phyloP scores from a whole-genome alignment of 2,888 invertebrate genomes.

The Drosophila niveifrons region DNA sequence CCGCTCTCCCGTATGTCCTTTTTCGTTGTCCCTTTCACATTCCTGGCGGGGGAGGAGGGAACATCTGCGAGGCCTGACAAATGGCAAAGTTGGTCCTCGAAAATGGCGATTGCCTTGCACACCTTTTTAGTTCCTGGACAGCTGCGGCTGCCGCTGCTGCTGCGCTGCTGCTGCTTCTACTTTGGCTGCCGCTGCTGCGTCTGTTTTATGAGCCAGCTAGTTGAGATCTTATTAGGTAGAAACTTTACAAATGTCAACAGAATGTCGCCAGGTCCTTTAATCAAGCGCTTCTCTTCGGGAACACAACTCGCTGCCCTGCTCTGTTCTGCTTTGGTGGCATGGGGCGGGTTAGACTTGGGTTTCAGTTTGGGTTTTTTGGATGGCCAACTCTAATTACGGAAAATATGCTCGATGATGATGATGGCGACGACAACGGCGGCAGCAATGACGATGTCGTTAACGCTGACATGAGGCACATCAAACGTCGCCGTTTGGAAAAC shows the following conservation, averaged over 20 bases:
- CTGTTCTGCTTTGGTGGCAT: neutral
- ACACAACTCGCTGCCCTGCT: neutral
- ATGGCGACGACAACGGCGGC: conserved; percentile 57
- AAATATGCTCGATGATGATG: conserved; percentile 63
- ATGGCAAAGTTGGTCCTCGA: conserved; percentile 61
- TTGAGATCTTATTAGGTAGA: conserved; percentile 55
- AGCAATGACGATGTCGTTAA: conserved; percentile 53
- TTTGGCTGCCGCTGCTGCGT: conserved; percentile 28
- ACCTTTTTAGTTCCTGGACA: conserved; percentile 40
- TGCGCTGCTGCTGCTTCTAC: neutral
- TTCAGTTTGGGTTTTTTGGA: conserved; percentile 19
- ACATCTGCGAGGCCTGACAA: conserved; percentile 40
- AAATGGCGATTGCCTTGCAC: conserved; percentile 22
- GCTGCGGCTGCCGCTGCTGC: conserved; percentile 29
- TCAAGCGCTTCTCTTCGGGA: conserved; percentile 48
- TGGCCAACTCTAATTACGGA: conserved; percentile 48
- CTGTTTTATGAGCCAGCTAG: conserved; percentile 58
- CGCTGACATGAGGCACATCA: conserved; percentile 64
- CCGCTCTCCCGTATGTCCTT: neutral
- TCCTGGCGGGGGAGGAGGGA: neutral
- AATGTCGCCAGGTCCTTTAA: conserved; percentile 68
- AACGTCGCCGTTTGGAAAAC: conserved; percentile 50
- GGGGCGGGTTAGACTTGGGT: conserved; percentile 23
- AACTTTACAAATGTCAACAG: conserved; percentile 77
- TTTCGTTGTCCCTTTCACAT: conserved; percentile 3